Conservation (phyloP, 2,797 vertebrate genomes). For the Megalops cyprinoides region DNA sequence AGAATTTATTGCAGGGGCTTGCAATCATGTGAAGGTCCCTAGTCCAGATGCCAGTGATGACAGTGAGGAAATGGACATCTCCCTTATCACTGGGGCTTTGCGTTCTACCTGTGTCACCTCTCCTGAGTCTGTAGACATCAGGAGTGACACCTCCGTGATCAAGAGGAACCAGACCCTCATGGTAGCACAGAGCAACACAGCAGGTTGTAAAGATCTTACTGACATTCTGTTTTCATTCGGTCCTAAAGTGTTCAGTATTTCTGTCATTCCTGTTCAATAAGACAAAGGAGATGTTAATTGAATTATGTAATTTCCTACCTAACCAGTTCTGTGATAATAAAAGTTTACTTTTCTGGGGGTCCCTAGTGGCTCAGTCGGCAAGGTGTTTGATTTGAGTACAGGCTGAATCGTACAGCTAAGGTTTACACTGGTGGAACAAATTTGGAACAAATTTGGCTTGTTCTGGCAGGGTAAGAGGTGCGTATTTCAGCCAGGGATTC, state of each 20-base stretch:
- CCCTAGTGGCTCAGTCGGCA: no score
- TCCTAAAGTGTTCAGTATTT: background rate
- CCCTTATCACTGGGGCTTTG: conserved; percentile 88
- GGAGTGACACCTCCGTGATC: conserved; percentile 57
- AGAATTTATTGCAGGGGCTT: conserved; percentile 69
- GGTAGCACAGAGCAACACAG: conserved; percentile 72
- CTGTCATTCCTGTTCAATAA: background rate
- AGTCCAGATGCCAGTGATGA: conserved; percentile 61
- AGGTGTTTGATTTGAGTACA: no score
- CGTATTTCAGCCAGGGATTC: no score
- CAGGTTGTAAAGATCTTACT: conserved; percentile 57
- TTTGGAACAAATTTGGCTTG: no score
- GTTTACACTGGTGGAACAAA: no score
- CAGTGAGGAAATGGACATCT: conserved; percentile 77
- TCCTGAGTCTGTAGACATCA: conserved; percentile 29
- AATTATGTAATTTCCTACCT: no score
- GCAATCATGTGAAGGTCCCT: conserved; percentile 75
- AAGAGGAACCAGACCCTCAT: conserved; percentile 71
- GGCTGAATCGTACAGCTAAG: no score
- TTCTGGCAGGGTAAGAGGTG: no score
- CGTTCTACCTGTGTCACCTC: conserved; percentile 55
- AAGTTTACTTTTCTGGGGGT: no score
- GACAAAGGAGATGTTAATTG: no score
- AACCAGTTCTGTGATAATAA: no score
- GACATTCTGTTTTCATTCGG: background rate